These are phyloP conservation scores for Coenonympha arcania DNA, from an alignment of 2,888 invertebrate species.

Conservation along the genomic window DNA sequence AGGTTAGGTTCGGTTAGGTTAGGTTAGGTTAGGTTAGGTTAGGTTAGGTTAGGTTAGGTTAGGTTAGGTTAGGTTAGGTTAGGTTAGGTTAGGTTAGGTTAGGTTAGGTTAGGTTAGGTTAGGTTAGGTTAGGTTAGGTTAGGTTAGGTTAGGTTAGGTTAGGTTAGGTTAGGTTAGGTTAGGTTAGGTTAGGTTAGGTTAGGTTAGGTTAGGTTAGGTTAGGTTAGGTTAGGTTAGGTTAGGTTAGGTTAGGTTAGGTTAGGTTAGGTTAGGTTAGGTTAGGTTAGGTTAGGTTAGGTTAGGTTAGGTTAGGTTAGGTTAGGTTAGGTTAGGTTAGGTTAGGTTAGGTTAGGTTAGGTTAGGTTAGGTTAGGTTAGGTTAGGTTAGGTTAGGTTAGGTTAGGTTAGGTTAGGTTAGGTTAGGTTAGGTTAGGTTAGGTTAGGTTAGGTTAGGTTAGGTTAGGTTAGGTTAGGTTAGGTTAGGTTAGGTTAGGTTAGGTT, in stretches of 20 bases:
- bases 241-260: slow-evolving; percentile 28
- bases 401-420: slow-evolving; percentile 28
- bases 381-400: slow-evolving; percentile 28
- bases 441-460: slow-evolving; percentile 26
- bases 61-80: slow-evolving; percentile 34
- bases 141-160: slow-evolving; percentile 34
- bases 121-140: slow-evolving; percentile 30
- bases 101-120: slow-evolving; percentile 34
- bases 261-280: slow-evolving; percentile 28
- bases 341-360: slow-evolving; percentile 28
- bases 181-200: slow-evolving; percentile 29
- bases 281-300: slow-evolving; percentile 27
- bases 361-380: slow-evolving; percentile 27
- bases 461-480: slow-evolving; percentile 22
- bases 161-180: slow-evolving; percentile 34
- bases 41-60: slow-evolving; percentile 35
- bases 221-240: slow-evolving; percentile 28
- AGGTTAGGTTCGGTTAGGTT: slow-evolving; percentile 33
- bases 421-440: slow-evolving; percentile 26
- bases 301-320: slow-evolving; percentile 29
- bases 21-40: slow-evolving; percentile 34
- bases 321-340: slow-evolving; percentile 27
- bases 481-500: slow-evolving; percentile 29
- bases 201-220: slow-evolving; percentile 27
- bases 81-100: slow-evolving; percentile 34